These are phyloP conservation scores for Falco berigora DNA, from an alignment of 2,797 vertebrate species.

Conservation along the genomic window DNA sequence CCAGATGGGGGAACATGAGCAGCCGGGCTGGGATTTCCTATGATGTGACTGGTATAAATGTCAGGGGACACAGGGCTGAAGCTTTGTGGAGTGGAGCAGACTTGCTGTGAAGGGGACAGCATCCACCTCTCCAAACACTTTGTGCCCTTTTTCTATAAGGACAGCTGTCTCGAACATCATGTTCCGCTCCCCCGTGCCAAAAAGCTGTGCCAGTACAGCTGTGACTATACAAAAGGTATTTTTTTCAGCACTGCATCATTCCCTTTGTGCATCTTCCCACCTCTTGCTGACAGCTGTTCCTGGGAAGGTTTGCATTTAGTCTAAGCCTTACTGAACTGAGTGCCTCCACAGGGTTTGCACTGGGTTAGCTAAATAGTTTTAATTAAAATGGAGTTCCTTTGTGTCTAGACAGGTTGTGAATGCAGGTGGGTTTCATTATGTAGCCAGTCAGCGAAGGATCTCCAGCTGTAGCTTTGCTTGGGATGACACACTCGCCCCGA, in stretches of 20 bases:
- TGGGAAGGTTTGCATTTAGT: not conserved
- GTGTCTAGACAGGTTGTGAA: not conserved
- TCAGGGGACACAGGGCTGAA: not conserved
- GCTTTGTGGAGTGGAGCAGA: not conserved
- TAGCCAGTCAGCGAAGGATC: not conserved
- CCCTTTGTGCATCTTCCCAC: not conserved
- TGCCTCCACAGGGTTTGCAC: not conserved
- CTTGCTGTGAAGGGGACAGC: not conserved
- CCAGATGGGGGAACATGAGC: rapidly evolving
- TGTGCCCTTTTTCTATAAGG: not conserved
- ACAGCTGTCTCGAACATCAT: not conserved
- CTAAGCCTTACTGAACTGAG: not conserved
- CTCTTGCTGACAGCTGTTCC: not conserved
- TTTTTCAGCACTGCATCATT: not conserved
- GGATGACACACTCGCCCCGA: rapidly evolving
- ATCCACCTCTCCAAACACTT: not conserved
- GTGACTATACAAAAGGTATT: not conserved
- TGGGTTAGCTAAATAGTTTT: not conserved
- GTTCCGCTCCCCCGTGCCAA: not conserved
- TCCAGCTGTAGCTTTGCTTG: not conserved
- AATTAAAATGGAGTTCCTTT: not conserved
- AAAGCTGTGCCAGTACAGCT: not conserved
- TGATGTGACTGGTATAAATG: not conserved
- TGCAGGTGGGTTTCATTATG: not conserved
- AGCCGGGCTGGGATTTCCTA: not conserved